phyloP scores from a whole-genome alignment of 2,888 invertebrate species.

The Amaurobius ferox region DNA sequence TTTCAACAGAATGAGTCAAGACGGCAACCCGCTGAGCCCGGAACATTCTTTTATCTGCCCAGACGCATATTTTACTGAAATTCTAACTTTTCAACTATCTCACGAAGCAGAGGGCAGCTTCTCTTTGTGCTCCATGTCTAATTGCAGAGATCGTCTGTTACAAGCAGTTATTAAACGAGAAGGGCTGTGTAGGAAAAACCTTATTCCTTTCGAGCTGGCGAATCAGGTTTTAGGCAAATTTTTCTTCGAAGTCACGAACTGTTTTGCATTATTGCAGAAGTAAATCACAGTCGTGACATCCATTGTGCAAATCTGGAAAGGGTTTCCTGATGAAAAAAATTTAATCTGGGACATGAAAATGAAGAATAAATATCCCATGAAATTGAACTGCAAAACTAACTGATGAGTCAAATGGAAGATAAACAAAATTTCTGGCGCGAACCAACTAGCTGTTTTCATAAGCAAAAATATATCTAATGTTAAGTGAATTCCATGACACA shows the following conservation, averaged over 20 bases:
- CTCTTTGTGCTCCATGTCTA: background rate
- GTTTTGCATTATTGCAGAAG: background rate
- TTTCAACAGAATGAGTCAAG: no score
- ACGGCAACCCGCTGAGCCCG: background rate
- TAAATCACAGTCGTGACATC: constrained; percentile 9
- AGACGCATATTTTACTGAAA: background rate
- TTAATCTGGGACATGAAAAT: background rate
- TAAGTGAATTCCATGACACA: background rate
- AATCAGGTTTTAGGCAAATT: background rate
- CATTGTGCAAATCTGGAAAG: background rate
- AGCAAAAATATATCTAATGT: background rate
- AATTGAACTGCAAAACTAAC: background rate
- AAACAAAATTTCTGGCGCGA: background rate
- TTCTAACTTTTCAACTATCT: background rate
- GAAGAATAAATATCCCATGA: background rate
- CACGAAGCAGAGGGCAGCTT: background rate
- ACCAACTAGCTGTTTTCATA: no score
- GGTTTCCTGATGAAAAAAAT: background rate
- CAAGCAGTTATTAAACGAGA: background rate
- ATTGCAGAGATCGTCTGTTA: background rate
- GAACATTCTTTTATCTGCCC: background rate
- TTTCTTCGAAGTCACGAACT: background rate
- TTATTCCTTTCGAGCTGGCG: background rate
- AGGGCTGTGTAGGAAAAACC: background rate
- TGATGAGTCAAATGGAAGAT: background rate